These are phyloP conservation scores for Phymastichus coffea DNA, from an alignment of 1,140 invertebrate genomes.

Conservation along the genomic window DNA sequence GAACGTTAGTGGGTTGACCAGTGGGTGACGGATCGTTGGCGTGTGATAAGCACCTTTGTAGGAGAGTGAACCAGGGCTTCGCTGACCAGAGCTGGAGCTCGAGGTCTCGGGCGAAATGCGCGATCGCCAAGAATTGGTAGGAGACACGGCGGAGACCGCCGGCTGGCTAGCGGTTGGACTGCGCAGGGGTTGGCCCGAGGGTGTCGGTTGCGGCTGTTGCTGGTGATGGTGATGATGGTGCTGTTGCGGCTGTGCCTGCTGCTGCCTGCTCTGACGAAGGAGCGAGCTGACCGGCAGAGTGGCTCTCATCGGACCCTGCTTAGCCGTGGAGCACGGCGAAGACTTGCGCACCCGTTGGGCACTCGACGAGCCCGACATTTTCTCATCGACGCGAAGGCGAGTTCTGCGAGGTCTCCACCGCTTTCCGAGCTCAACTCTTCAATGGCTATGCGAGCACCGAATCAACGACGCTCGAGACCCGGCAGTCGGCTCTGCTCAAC, in stretches of 20 bases:
- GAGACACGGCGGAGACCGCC: too few relatives aligned
- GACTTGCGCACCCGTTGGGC: slow-evolving; percentile 68
- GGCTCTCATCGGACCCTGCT: slow-evolving; percentile 72
- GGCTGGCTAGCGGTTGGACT: slow-evolving; percentile 41
- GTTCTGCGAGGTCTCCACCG: too few relatives aligned
- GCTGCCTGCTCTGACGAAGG: slow-evolving; percentile 60
- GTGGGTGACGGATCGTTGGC: background rate
- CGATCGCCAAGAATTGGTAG: slow-evolving; percentile 63
- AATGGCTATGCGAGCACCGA: too few relatives aligned
- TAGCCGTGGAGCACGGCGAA: slow-evolving; percentile 65
- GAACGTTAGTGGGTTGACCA: background rate
- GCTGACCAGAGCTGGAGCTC: slow-evolving; percentile 65
- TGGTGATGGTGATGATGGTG: background rate
- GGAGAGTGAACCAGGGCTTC: slow-evolving; percentile 67
- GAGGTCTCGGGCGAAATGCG: slow-evolving; percentile 68
- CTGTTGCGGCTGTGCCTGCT: background rate
- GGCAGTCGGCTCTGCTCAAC: too few relatives aligned
- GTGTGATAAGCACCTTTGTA: background rate
- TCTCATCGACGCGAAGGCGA: too few relatives aligned
- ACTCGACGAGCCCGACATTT: slow-evolving; percentile 60
- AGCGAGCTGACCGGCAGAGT: slow-evolving; percentile 72
- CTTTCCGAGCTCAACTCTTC: too few relatives aligned
- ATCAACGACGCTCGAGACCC: too few relatives aligned
- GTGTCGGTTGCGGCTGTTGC: background rate
- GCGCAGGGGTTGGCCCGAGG: slow-evolving; percentile 35